Evolutionary conservation across 2,113 vertebrate genomes (phyloP).

Genomic region (Casuarius casuarius): DNA sequence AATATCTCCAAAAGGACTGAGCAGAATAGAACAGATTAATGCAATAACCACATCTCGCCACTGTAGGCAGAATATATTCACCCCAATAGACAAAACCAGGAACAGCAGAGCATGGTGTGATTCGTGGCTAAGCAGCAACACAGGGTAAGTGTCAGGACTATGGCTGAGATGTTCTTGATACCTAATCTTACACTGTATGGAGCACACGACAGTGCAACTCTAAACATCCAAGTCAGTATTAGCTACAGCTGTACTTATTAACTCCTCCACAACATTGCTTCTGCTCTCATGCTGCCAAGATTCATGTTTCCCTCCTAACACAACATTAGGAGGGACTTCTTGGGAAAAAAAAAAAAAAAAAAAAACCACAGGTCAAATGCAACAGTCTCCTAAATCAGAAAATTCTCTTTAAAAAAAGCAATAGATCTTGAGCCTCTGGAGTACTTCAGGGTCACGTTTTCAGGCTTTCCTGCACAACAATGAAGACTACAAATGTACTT

Average conservation of each 20-base stretch:
- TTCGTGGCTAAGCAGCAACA: neutral
- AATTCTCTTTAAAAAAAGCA: neutral
- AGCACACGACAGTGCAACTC: neutral
- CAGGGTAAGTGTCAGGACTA: neutral
- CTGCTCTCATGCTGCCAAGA: neutral
- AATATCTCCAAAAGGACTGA: neutral
- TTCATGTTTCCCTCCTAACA: neutral
- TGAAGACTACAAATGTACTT: neutral
- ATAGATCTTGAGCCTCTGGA: constrained; percentile 11
- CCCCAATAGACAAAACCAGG: neutral
- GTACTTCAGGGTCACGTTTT: neutral
- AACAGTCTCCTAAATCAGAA: neutral
- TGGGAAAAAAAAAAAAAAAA: neutral
- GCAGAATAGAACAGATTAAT: neutral
- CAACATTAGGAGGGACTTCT: neutral
- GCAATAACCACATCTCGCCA: neutral
- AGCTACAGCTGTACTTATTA: neutral
- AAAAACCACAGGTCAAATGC: neutral
- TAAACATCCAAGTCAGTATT: neutral
- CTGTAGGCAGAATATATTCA: neutral
- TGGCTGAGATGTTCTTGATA: constrained; percentile 5
- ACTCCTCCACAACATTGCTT: neutral
- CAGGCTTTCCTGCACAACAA: neutral
- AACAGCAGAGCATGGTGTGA: neutral
- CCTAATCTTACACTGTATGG: neutral